Conservation (phyloP, 2,113 vertebrate genomes). For the Hypomesus transpacificus region DNA sequence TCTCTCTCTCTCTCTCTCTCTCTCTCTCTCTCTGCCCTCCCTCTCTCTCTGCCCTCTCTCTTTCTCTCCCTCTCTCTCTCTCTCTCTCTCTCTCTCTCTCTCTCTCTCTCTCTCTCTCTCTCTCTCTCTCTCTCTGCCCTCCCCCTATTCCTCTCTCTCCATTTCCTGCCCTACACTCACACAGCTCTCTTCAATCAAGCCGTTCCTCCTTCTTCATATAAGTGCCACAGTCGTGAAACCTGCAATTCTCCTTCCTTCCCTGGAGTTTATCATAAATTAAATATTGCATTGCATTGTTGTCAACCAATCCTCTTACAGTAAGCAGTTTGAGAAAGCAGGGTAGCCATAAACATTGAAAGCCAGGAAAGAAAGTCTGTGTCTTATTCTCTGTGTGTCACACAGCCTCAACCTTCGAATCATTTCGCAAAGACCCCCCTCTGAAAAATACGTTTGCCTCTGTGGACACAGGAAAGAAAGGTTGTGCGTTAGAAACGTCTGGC, state of each 20-base stretch:
- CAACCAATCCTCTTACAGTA: conserved; percentile 75
- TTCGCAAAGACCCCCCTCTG: conserved; percentile 12
- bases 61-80: no score
- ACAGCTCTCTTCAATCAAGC: conserved; percentile 12
- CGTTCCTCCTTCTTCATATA: conserved; percentile 24
- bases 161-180: conserved; percentile 1
- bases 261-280: conserved; percentile 75
- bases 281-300: conserved; percentile 75
- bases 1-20: no score
- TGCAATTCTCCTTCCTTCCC: conserved; percentile 49
- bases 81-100: no score
- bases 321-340: conserved; percentile 68
- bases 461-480: neutral
- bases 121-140: neutral
- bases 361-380: neutral
- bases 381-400: conserved; percentile 34
- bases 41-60: no score
- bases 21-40: no score
- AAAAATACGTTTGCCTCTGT: neutral
- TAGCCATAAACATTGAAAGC: conserved; percentile 63
- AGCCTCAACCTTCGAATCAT: conserved; percentile 58
- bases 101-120: neutral
- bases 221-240: conserved; percentile 50
- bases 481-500: no score
- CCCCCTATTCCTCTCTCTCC: neutral